These are phyloP conservation scores for Trogon surrucura DNA, from an alignment of 2,113 vertebrate species.

Conservation along the genomic window DNA sequence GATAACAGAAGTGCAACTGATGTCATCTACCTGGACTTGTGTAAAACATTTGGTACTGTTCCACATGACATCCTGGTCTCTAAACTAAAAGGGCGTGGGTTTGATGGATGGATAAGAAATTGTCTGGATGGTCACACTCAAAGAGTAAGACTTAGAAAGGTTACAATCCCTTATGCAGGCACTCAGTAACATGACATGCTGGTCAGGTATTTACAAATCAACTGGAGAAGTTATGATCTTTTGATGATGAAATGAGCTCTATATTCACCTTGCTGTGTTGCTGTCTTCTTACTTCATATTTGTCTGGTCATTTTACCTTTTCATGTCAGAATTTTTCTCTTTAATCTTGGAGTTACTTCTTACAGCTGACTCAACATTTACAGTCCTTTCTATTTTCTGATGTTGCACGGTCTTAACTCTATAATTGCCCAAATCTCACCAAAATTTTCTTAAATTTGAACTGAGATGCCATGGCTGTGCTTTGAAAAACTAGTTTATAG, in stretches of 20 bases:
- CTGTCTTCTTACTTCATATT: not conserved
- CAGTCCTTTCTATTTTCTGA: not conserved
- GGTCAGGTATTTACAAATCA: not conserved
- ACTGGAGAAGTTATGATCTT: not conserved
- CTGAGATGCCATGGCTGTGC: not conserved
- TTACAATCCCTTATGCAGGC: not conserved
- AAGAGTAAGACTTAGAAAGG: not conserved
- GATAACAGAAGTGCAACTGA: too few species aligned
- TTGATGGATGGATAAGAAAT: too few species aligned
- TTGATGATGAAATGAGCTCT: not conserved
- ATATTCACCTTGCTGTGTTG: not conserved
- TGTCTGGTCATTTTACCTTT: not conserved
- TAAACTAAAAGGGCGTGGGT: too few species aligned
- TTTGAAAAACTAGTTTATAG: not conserved
- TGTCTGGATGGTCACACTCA: too few species aligned
- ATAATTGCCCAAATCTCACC: fast-evolving
- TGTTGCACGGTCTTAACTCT: not conserved
- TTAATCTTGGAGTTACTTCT: not conserved
- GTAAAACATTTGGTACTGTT: too few species aligned
- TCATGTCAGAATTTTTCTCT: not conserved
- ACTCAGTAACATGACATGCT: not conserved
- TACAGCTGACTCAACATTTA: not conserved
- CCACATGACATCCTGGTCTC: too few species aligned
- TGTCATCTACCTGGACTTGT: too few species aligned
- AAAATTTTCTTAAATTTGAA: not conserved